Percentiles rank a stretch among this genome's conserved stretches.
These are phyloP conservation scores for Cotesia chilonis DNA, from an alignment of 1,140 invertebrate species.

Conservation along the genomic window DNA sequence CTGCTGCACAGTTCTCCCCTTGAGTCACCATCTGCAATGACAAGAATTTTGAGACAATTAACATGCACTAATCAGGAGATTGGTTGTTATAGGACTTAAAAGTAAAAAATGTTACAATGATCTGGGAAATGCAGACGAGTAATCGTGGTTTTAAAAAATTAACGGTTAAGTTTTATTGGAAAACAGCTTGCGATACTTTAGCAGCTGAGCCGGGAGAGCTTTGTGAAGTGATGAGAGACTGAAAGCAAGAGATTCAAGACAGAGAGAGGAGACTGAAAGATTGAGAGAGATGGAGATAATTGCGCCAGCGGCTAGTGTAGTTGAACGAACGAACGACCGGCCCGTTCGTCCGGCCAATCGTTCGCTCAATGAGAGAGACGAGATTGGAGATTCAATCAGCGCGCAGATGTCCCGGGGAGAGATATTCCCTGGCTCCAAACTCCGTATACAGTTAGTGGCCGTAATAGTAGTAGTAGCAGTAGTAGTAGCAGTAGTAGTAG, in stretches of 20 bases:
- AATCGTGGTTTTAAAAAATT: background rate
- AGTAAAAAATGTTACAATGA: background rate
- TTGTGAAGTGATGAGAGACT: slow-evolving; percentile 20
- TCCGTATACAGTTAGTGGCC: no score
- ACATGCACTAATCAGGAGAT: background rate
- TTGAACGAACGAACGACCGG: slow-evolving; percentile 31
- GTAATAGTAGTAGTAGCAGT: slow-evolving; percentile 43
- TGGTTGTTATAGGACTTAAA: background rate
- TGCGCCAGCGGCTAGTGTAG: slow-evolving; percentile 25
- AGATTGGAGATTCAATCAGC: slow-evolving; percentile 67
- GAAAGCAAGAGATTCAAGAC: background rate
- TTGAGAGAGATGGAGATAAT: slow-evolving; percentile 1
- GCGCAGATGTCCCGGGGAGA: slow-evolving; percentile 66
- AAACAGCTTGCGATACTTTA: slow-evolving; percentile 23
- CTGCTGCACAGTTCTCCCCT: slow-evolving; percentile 62
- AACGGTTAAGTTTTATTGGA: background rate
- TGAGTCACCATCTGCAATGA: slow-evolving; percentile 59
- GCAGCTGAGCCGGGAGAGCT: slow-evolving; percentile 25
- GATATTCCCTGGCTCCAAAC: slow-evolving; percentile 63
- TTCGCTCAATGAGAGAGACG: slow-evolving; percentile 61
- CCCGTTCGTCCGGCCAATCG: slow-evolving; percentile 55
- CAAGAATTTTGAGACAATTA: slow-evolving; percentile 19
- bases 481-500: no score
- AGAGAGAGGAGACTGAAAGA: background rate
- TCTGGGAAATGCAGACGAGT: background rate